phyloP scores from a whole-genome alignment of 2,888 invertebrate genomes.

The Podabrus alpinus region DNA sequence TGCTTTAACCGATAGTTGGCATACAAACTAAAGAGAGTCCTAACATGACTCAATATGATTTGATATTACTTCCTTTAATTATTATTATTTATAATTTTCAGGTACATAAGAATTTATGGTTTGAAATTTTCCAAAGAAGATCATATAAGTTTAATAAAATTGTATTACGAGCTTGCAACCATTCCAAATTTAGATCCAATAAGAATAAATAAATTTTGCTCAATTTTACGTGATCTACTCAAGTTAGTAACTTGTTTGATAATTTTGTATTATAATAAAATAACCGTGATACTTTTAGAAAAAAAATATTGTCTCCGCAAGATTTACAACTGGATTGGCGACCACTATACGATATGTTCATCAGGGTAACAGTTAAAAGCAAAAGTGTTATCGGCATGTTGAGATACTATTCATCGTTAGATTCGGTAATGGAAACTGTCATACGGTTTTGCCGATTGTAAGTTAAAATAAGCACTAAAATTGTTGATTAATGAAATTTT shows the following conservation, averaged over 20 bases:
- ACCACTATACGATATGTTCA: slow-evolving; percentile 75
- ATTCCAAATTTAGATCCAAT: slow-evolving; percentile 79
- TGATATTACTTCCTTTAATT: not conserved
- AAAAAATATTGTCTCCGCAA: slow-evolving; percentile 74
- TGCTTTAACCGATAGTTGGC: not conserved
- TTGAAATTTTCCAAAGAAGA: slow-evolving; percentile 89
- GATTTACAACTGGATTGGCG: slow-evolving; percentile 85
- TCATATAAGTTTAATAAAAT: slow-evolving; percentile 79
- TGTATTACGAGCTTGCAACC: slow-evolving; percentile 76
- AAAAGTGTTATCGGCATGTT: slow-evolving; percentile 65
- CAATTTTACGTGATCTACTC: slow-evolving; percentile 69
- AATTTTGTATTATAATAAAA: not conserved
- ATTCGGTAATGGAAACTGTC: slow-evolving; percentile 44
- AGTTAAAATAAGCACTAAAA: slow-evolving; percentile 18
- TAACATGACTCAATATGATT: too few species aligned
- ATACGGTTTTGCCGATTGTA: slow-evolving; percentile 50
- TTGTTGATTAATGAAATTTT: not conserved
- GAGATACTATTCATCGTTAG: slow-evolving; percentile 50
- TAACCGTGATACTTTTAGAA: slow-evolving; percentile 58
- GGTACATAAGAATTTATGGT: slow-evolving; percentile 84
- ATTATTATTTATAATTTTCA: slow-evolving; percentile 53
- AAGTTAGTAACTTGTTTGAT: slow-evolving; percentile 66
- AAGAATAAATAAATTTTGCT: slow-evolving; percentile 72
- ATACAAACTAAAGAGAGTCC: too few species aligned
- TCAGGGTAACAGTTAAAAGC: slow-evolving; percentile 62